These are phyloP conservation scores for Mellivora capensis DNA, from an alignment of 2,113 vertebrate species.

Conservation along the genomic window DNA sequence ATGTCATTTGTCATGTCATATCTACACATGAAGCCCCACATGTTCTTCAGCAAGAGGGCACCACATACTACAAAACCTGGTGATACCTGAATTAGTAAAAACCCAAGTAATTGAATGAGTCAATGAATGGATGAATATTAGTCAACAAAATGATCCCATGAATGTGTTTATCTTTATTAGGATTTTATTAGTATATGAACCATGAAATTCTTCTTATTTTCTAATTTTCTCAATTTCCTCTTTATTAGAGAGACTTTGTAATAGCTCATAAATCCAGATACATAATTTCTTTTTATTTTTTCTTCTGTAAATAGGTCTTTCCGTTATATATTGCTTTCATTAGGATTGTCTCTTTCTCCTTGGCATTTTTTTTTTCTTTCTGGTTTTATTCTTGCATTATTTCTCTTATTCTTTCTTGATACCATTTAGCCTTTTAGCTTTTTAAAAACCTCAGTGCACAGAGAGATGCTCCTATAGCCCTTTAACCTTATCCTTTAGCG, in stretches of 20 bases:
- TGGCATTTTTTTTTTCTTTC: not conserved
- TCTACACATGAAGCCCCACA: not conserved
- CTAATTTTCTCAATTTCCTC: too few species aligned
- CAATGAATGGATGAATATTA: not conserved
- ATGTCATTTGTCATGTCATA: not conserved
- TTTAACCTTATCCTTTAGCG: slow-evolving; percentile 22
- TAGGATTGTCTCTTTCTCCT: not conserved
- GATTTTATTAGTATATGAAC: not conserved
- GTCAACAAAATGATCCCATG: not conserved
- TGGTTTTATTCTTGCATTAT: not conserved
- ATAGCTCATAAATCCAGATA: not conserved
- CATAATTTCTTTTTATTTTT: not conserved
- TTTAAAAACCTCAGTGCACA: not conserved
- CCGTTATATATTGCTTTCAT: not conserved
- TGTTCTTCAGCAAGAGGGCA: not conserved
- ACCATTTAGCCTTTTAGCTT: not conserved
- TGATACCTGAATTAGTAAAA: not conserved
- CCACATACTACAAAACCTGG: not conserved
- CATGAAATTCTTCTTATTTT: not conserved
- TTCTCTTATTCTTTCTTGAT: slow-evolving; percentile 16
- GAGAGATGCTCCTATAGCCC: not conserved
- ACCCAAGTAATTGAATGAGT: not conserved
- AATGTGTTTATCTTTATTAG: not conserved
- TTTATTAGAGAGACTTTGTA: not conserved
- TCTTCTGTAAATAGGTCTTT: not conserved